These are phyloP conservation scores for Lasaia peninsularis DNA, from an alignment of 1,140 invertebrate species.

Conservation along the genomic window DNA sequence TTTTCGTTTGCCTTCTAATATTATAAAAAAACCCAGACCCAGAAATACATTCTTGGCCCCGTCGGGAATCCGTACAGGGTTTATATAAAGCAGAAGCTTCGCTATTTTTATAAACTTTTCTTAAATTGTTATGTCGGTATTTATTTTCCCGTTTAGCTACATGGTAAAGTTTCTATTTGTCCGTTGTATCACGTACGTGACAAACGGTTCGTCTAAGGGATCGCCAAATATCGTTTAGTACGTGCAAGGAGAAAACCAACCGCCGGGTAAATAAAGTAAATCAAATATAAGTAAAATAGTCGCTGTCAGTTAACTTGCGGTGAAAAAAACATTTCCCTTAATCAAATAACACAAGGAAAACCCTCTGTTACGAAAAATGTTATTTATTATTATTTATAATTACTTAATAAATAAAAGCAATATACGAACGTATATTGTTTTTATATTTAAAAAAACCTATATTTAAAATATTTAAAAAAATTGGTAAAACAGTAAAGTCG, in stretches of 20 bases:
- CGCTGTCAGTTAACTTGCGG: conserved; percentile 24
- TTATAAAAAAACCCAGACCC: no score
- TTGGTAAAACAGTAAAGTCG: no score
- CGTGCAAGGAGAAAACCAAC: conserved; percentile 72
- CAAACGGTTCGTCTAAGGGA: conserved; percentile 74
- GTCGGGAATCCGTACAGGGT: no score
- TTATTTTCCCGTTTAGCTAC: conserved; percentile 67
- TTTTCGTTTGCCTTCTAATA: no score
- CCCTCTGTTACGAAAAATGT: neutral
- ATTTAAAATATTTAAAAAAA: no score
- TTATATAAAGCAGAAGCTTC: no score
- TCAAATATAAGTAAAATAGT: conserved; percentile 69
- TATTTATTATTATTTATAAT: no score
- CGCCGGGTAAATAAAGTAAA: conserved; percentile 74
- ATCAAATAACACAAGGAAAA: conserved; percentile 1
- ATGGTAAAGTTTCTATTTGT: conserved; percentile 69
- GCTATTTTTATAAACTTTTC: neutral
- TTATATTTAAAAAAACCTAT: no score
- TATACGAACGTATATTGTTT: no score
- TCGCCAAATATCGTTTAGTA: conserved; percentile 77
- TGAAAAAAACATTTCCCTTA: neutral
- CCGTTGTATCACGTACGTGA: conserved; percentile 71
- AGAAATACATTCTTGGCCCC: no score
- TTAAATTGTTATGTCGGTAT: conserved; percentile 53
- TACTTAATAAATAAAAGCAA: no score